Evolutionary conservation across 2,113 vertebrate genomes (phyloP), one percentile per base, ranked within the genome.

Genomic region (Clarias macrocephalus): DNA sequence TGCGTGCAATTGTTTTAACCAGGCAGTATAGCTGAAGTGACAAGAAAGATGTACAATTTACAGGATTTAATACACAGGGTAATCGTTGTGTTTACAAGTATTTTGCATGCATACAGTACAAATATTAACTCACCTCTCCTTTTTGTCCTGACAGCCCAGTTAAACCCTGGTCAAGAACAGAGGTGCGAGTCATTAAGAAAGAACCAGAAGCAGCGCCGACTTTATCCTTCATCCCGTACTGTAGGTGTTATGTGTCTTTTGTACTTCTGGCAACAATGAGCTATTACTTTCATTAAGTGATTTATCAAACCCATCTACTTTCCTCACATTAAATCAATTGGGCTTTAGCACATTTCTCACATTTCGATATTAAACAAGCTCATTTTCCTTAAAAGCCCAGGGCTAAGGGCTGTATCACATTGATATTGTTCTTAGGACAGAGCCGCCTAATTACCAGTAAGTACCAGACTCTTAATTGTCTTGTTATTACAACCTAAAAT

Each of bases 121-220:
- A 76, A 54, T n/a, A 52, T 76, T 52, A 77, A 93, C 95, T 70
- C 95, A 99, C 98, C 96, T 97, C 96, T 95, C 98, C 98, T 94
- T 87, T 96, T 80, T 89, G 88, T 91, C 98, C 98, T 21, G 59
- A 84, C 81, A 91, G 87, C 79, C 98, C 98, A 89, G 88, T 85
- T 87, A 94, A 75, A 85, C 98, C 98, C 98, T 99, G 94, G 84
- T 86, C 90, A 92, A 93, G 87, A 59, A 90, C 89, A 85, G 80
- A 91, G 6, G 89, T 60, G 19, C 19, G 19, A 83, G 30, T 33
- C 59, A 76, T 62, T 76, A 85, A 16, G 8, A 2, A 54, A 52
- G 37, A 75, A 48, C 37, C n/a, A 79, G 15, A 77, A 77, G 23
- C 48, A 79, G 75, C n/a, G 72, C 10, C 6, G 10, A 30, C 18